Percentiles rank a stretch among this genome's conserved stretches.
Evolutionary conservation across 2,113 vertebrate genomes (phyloP).

Genomic region (Aptenodytes forsteri): DNA sequence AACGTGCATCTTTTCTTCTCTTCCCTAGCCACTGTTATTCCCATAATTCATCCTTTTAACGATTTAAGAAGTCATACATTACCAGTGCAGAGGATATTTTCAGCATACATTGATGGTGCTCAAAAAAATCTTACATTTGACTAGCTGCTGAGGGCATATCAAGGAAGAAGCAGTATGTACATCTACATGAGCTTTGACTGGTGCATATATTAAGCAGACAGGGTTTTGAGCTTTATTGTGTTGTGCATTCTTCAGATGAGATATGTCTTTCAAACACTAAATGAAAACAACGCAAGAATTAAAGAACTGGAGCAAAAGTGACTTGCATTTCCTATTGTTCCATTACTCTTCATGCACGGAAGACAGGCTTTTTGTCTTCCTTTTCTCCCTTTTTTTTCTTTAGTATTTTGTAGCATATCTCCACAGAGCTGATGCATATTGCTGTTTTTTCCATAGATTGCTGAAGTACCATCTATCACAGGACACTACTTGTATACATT

Average conservation of each 20-base stretch:
- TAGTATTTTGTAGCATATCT: neutral
- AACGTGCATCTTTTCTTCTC: neutral
- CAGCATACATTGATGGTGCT: neutral
- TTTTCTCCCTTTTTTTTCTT: neutral
- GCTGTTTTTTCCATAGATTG: neutral
- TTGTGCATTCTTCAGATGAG: neutral
- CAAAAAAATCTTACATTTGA: neutral
- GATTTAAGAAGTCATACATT: neutral
- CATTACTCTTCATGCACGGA: neutral
- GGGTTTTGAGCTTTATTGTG: neutral
- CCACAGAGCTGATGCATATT: neutral
- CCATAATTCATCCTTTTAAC: neutral
- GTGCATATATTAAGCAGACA: neutral
- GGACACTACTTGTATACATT: neutral
- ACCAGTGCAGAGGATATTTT: neutral
- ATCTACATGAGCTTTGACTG: neutral
- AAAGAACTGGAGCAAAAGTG: neutral
- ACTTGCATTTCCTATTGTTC: neutral
- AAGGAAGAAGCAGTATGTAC: neutral
- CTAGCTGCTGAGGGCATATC: neutral
- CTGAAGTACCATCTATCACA: neutral
- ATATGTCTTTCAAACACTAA: neutral
- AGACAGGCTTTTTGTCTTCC: neutral
- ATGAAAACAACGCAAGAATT: neutral
- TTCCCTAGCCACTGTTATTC: neutral